Conservation (phyloP, 2,797 vertebrate genomes). For the Eulemur mongoz region DNA sequence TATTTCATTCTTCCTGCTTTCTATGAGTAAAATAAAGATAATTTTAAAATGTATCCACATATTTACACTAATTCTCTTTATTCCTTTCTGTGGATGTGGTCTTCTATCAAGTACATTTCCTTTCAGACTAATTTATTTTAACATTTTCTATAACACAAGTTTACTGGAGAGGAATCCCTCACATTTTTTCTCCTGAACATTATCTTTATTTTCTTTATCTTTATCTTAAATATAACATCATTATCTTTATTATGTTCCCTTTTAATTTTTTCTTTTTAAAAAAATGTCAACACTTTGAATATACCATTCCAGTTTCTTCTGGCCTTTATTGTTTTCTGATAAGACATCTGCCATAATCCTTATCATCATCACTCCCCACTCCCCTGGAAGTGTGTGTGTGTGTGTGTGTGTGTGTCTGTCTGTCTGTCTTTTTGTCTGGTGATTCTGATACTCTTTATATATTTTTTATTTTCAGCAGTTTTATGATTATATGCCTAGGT, state of each 20-base stretch:
- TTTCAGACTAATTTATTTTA: neutral
- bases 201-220: no score
- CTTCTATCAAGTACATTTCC: neutral
- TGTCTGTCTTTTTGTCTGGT: neutral
- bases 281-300: neutral
- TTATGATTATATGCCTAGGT: neutral
- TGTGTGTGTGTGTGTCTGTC: accelerated
- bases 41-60: neutral
- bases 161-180: neutral
- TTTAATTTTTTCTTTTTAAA: neutral
- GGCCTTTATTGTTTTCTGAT: neutral
- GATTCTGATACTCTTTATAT: neutral
- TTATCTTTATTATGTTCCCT: neutral
- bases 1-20: neutral
- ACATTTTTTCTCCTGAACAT: neutral
- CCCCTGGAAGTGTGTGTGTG: neutral
- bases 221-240: neutral
- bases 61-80: neutral
- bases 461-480: neutral
- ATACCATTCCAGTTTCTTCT: neutral
- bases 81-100: neutral
- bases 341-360: neutral
- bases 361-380: neutral
- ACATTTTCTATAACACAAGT: neutral
- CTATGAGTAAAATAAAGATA: neutral